These are phyloP conservation scores for Epinephelus cyanopodus DNA, from an alignment of 2,113 vertebrate species.

Conservation along the genomic window DNA sequence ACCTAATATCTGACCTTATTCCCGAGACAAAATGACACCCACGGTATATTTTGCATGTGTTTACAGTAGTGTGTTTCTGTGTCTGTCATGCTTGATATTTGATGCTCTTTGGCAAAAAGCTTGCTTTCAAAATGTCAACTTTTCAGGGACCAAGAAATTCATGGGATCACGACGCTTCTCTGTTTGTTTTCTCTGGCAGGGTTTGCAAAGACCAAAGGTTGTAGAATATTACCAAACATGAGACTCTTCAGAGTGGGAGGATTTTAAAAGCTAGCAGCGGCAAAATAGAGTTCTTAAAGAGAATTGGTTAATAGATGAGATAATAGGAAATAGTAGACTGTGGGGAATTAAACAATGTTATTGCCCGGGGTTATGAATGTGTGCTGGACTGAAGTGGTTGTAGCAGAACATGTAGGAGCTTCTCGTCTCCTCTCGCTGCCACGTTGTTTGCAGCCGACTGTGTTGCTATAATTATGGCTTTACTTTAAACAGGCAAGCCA, in stretches of 20 bases:
- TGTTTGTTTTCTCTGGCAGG: slow-evolving; percentile 9
- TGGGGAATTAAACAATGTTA: slow-evolving; percentile 13
- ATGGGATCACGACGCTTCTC: too few relatives aligned
- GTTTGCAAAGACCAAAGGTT: neutral
- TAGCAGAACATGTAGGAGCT: neutral
- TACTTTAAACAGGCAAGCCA: slow-evolving; percentile 15
- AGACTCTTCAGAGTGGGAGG: neutral
- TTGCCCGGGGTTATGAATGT: slow-evolving; percentile 45
- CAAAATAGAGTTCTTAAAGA: slow-evolving; percentile 22
- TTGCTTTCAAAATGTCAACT: neutral
- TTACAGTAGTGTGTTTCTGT: neutral
- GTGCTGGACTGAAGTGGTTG: slow-evolving; percentile 14
- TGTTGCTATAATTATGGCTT: slow-evolving; percentile 60
- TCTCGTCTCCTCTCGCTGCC: slow-evolving; percentile 32
- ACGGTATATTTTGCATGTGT: slow-evolving; percentile 18
- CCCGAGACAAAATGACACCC: slow-evolving; percentile 54
- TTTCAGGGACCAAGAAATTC: neutral
- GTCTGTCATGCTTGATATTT: slow-evolving; percentile 3
- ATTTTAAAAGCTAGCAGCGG: slow-evolving; percentile 22
- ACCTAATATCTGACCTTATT: slow-evolving; percentile 74
- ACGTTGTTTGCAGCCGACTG: slow-evolving; percentile 39
- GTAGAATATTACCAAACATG: neutral
- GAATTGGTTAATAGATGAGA: slow-evolving; percentile 26
- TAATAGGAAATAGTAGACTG: slow-evolving; percentile 30
- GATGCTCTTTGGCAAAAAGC: neutral